Evolutionary conservation across 2,797 vertebrate species (phyloP), one percentile per base, ranked within the genome.

Genomic region (Limosa lapponica): DNA sequence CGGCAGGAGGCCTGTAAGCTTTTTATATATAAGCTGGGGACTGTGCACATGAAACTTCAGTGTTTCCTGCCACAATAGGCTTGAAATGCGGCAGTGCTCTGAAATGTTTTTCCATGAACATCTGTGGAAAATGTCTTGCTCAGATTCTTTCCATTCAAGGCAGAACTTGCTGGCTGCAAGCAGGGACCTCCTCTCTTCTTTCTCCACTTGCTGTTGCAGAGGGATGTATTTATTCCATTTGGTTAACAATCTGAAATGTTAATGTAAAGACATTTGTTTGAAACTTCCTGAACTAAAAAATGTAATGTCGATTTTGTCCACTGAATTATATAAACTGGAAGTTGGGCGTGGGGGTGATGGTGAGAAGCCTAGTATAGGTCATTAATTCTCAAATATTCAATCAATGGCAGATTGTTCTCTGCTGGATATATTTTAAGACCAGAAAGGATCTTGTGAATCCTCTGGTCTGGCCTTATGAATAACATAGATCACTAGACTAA

Each of bases 91-190:
- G 80, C 78, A 88, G 67, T 36, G 54, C 87, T 93, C 85, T 67
- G 91, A 87, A 95, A 82, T 84, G 82, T 86, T 96, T 97, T 96
- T 95, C 91, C 61, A 39, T 93, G 64, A 95, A 92, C 91, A 86
- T 95, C 91, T 97, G 89, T 95, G 95, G 94, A 95, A 96, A 97
- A 91, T 91, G 92, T 95, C 90, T 96, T 67, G 59, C 75, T 94
- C 82, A 3, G 73, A 95, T 95, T 96, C 73, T 97, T 96, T 97
- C 96, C 96, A 12, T 88, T 91, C 87, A 85, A 87, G 90, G 73
- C 95, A 95, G 71, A 94, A 91, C 70, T 92, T 91, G 67, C 93
- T 96, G 87, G 85, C 92, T 89, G 71, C 74, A 88, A 65, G 74
- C 59, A 71, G 83, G 89, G 59, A 39, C 62, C 71, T 94, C 41